Evolutionary conservation across 1,140 invertebrate species (phyloP), one percentile per base, ranked within the genome.

Genomic region (Lordiphosa clarofinis): DNA sequence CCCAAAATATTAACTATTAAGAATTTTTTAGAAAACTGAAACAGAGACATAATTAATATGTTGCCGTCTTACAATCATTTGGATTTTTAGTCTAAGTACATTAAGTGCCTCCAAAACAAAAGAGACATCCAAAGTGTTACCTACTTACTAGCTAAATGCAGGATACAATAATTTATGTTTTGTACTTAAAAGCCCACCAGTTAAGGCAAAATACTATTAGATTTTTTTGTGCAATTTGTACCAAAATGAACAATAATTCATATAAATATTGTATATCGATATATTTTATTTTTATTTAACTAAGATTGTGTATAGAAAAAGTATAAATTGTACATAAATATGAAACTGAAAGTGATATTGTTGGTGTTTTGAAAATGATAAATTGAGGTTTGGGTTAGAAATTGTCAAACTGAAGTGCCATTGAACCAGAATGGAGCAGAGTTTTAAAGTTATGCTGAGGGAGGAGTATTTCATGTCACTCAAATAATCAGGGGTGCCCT

Each of bases 311-410:
- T 73, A 73, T 49, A 50, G 35, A 61, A 46, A n/a, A 56, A 64
- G 61, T 69, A 68, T 74, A 44, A 74, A 65, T 15, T 75, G 60
- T 74, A 74, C 39, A 74, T 60, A 75, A 70, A 64, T 21, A 74
- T 75, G 57, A 66, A 71, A 61, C 11, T 65, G 46, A 75, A 60
- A 54, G 39, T 55, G 56, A 55, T 69, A 10, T 6, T 28, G 19
- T 12, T 21, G 0, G 3, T 24, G 2, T 11, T 2, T 7, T 36
- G 7, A 11, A 19, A 37, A 10, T 4, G 12, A 38, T 38, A 2
- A 13, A 11, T 11, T 38, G 21, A 21, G n/a, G n/a, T n/a, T n/a
- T n/a, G n/a, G n/a, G n/a, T n/a, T n/a, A n/a, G n/a, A n/a, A n/a
- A n/a, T n/a, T n/a, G n/a, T n/a, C n/a, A n/a, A n/a, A n/a, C n/a